Evolutionary conservation across 2,888 invertebrate genomes (phyloP), one percentile per base, ranked within the genome.

Genomic region (Acrocyrtus sp.): DNA sequence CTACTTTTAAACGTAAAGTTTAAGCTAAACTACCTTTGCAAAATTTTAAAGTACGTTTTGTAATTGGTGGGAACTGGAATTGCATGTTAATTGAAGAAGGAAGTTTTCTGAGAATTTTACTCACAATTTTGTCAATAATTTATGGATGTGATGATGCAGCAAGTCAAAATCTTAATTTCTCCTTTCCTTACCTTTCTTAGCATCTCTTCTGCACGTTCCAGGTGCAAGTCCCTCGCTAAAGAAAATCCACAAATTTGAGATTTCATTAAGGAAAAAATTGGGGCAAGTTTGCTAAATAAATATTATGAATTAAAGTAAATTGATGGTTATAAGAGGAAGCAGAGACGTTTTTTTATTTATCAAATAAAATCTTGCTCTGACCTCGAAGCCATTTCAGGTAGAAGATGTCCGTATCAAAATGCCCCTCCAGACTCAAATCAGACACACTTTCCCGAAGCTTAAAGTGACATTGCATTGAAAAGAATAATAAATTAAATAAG

Each of bases 121-220:
- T 5, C 12, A 34, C 5, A 8, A 34, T 34, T 34, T 34, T 34
- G 12, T 8, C 12, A 34, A 12, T 34, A 8, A 56, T 56, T 8
- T 39, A 8, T 17, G 34, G 3, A 34, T 34, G 34, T n/a, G 12
- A 34, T 34, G 34, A 34, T 26, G 15, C 1, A 34, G 34, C 5
- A 5, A 34, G 5, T 34, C 34, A 5, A 34, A 8, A 34, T 8
- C 5, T 34, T 34, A 34, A 8, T 8, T 5, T 34, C 34, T 34
- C 12, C 12, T 34, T 15, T n/a, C 54, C 57, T 74, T 68, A 79
- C 78, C 68, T 76, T 75, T 56, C 74, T 27, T 0, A 79, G 26
- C 76, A 79, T 70, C 41, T 72, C 67, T 56, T 79, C 79, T 17
- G 79, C 72, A 19, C 74, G 69, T n/a, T 73, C 63, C 26, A 76